phyloP scores from a whole-genome alignment of 2,888 invertebrate species.

The Odontomyia ornata region DNA sequence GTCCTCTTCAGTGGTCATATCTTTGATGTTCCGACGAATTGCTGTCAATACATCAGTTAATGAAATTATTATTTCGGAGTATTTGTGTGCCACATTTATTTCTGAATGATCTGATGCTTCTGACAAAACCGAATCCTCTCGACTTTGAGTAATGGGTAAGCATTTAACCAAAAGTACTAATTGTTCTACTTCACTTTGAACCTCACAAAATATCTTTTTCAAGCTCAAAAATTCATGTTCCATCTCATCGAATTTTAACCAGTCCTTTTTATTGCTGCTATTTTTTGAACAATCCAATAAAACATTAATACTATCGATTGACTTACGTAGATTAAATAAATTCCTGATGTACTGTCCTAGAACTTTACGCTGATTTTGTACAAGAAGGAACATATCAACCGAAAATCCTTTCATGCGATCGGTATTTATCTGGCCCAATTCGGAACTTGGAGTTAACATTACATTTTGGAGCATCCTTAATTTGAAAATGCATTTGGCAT shows the following conservation, averaged over 20 bases:
- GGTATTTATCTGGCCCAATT: slow-evolving; percentile 81
- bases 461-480: slow-evolving; percentile 60
- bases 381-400: slow-evolving; percentile 76
- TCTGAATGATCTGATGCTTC: not conserved
- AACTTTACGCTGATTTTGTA: slow-evolving; percentile 72
- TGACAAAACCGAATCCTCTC: not conserved
- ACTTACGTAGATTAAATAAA: slow-evolving; percentile 68
- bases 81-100: not conserved
- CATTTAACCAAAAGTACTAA: slow-evolving; percentile 73
- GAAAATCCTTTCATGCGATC: slow-evolving; percentile 89
- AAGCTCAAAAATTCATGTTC: slow-evolving; percentile 54
- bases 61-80: not conserved
- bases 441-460: slow-evolving; percentile 73
- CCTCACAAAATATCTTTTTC: slow-evolving; percentile 55
- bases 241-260: slow-evolving; percentile 47
- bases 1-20: not conserved
- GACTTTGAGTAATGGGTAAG: slow-evolving; percentile 66
- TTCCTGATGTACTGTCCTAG: slow-evolving; percentile 69
- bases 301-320: slow-evolving; percentile 61
- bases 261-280: not conserved
- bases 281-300: not conserved
- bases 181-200: slow-evolving; percentile 70
- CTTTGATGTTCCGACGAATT: not conserved
- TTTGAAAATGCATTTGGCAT: slow-evolving; percentile 61
- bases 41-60: not conserved